A percentile compares a stretch with the other conserved stretches of the same genome.
Evolutionary conservation across 2,797 vertebrate genomes (phyloP).

Genomic region (Siniperca scherzeri): DNA sequence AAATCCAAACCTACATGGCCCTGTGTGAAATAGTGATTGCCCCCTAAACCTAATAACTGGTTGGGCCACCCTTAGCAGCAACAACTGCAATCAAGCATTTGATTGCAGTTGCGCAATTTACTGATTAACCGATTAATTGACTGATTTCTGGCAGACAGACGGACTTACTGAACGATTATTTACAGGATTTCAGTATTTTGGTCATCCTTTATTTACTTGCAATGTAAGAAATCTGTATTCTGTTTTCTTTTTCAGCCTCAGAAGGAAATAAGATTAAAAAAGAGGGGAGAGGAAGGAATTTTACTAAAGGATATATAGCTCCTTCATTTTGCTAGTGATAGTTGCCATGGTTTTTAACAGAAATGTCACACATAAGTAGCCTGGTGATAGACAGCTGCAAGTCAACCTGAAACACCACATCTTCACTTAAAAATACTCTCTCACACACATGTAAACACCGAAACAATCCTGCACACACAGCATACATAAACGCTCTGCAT

Average conservation of each 20-base stretch:
- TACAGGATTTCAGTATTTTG: neutral
- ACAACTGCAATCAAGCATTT: too few relatives aligned
- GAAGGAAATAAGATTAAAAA: neutral
- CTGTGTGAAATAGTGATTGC: too few relatives aligned
- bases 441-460: neutral
- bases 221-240: neutral
- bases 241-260: neutral
- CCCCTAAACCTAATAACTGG: too few relatives aligned
- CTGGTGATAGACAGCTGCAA: constrained; percentile 52
- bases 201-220: neutral
- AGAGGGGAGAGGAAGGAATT: neutral
- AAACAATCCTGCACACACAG: neutral
- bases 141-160: too few relatives aligned
- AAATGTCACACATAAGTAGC: constrained; percentile 53
- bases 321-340: neutral
- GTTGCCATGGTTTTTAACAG: constrained; percentile 37
- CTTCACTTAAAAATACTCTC: neutral
- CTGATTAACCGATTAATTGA: too few relatives aligned
- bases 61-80: too few relatives aligned
- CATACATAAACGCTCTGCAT: constrained; percentile 8
- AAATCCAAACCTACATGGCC: too few relatives aligned
- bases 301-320: neutral
- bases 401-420: constrained; percentile 30
- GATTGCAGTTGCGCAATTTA: too few relatives aligned
- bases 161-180: too few relatives aligned